Base-by-base conservation (phyloP, 2,797 vertebrate genomes). In the Acomys russatus region DNA sequence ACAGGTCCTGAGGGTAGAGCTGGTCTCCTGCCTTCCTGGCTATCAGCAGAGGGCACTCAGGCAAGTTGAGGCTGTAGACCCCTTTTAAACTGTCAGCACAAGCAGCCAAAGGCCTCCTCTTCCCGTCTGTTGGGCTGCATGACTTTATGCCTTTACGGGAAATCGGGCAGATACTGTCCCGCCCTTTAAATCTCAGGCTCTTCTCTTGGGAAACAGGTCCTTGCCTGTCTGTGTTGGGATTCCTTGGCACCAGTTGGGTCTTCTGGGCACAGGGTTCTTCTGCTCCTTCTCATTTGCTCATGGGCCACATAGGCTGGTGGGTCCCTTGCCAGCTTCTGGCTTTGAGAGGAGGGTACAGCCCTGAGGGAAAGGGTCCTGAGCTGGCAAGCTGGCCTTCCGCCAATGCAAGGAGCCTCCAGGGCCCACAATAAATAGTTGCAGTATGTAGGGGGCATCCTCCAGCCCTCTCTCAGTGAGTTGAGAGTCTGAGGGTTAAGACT, bases 371-470 rank as follows among this genome's bases (percentile, higher is more conserved):
- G 87, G 90, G 92, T 92, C 91, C 88, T 94, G 91, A 95, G 95
- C 91, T 0, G 22, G 92, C 73, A 94, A 4, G 54, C 94, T 70
- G 70, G 88, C 90, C 92, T 91, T 96, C 94, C 96, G 94, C 85
- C 17, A 93, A 93, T 78, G 2, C 73, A 92, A 9, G 89, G 90
- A 91, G 96, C 94, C 97, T 92, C 97, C 95, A 94, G 96, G 97
- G 96, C 96, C 92, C 96, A 90, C 84, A 97, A 97, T 98, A 97
- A 98, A 97, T 97, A 97, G 68, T 44, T 88, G 97, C 89, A 94
- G 94, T 79, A 18, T 61, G 49, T 61, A 12, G 68, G 83, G 91
- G 80, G 87, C 76, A 15, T 66, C 94, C 90, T 90, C 87, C 14
- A 10, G 93, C 82, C 87, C 94, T 88, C 89, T 96, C 61, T 88